phyloP scores from a whole-genome alignment of 2,113 vertebrate species.

The Clarias gariepinus region DNA sequence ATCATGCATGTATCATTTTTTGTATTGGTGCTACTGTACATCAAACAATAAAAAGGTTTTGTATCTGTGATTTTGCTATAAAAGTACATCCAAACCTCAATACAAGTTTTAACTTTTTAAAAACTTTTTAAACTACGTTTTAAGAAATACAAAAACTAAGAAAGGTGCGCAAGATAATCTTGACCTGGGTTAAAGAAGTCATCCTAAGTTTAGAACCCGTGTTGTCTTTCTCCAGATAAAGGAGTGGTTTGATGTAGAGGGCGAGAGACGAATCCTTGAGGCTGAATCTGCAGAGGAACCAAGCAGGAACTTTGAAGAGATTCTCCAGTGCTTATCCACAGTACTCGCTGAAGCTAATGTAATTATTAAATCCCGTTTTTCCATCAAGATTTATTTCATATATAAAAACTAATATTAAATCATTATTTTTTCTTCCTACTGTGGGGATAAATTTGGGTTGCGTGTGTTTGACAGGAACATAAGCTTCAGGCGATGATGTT shows the following conservation, averaged over 20 bases:
- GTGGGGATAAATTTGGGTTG: background rate
- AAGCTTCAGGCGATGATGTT: conserved; percentile 73
- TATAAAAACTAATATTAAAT: background rate
- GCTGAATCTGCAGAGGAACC: conserved; percentile 70
- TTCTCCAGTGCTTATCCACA: conserved; percentile 70
- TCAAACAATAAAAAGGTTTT: background rate
- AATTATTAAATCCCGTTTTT: conserved; percentile 50
- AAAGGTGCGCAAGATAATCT: background rate
- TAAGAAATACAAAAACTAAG: background rate
- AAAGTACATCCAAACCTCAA: background rate
- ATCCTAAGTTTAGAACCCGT: background rate
- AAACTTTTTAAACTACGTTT: no score
- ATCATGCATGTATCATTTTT: no score
- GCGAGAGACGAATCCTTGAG: conserved; percentile 70
- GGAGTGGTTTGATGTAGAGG: conserved; percentile 83
- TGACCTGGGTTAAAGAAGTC: no score
- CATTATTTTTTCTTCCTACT: background rate
- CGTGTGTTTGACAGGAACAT: conserved; percentile 72
- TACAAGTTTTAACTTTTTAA: background rate
- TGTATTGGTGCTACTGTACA: background rate
- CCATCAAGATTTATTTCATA: background rate
- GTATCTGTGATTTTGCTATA: background rate
- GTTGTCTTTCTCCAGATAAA: conserved; percentile 72
- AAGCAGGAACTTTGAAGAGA: conserved; percentile 68
- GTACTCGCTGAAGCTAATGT: conserved; percentile 86